Conservation (phyloP, 2,888 invertebrate genomes). For the Nephrotoma guestfalica region DNA sequence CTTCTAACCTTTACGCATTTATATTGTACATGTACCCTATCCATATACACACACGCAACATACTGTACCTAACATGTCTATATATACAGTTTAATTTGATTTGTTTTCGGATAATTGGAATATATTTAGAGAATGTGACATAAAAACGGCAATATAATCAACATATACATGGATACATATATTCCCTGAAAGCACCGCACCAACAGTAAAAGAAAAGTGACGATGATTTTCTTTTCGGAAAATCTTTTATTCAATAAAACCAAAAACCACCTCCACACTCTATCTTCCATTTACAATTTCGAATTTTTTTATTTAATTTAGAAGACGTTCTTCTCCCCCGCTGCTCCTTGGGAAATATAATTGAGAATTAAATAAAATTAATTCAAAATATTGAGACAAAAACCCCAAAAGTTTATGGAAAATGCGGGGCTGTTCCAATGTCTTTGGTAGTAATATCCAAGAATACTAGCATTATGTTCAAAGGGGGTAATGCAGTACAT, state of each 20-base stretch:
- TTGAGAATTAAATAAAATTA: background rate
- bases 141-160: background rate
- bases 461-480: background rate
- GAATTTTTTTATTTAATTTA: background rate
- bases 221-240: background rate
- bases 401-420: background rate
- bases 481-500: background rate
- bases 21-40: background rate
- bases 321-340: background rate
- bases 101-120: background rate
- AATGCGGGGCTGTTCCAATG: background rate
- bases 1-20: background rate
- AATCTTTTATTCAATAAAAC: background rate
- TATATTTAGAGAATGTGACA: background rate
- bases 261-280: background rate
- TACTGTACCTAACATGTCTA: background rate
- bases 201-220: background rate
- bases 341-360: background rate
- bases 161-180: background rate
- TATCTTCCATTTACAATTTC: background rate
- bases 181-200: background rate
- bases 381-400: background rate
- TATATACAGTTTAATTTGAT: background rate
- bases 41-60: background rate
- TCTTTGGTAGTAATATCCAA: background rate